Percentiles rank a stretch among this genome's conserved stretches.
These are phyloP conservation scores for Odontocerum albicorne DNA, from an alignment of 2,888 invertebrate genomes.

Conservation along the genomic window DNA sequence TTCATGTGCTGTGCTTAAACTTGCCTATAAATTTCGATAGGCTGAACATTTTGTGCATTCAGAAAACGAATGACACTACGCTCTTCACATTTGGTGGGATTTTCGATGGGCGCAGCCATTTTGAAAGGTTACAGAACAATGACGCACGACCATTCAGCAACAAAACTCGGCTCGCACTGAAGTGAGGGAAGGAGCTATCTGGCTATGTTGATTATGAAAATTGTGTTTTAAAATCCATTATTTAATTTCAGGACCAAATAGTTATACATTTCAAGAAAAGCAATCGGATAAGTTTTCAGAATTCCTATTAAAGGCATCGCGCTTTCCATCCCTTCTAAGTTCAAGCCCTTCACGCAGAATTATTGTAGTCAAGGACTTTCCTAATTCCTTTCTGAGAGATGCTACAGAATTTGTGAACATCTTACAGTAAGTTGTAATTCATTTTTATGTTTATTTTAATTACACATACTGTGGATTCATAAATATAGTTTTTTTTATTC, in stretches of 20 bases:
- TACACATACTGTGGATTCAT: background rate
- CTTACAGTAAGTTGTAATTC: constrained; percentile 65
- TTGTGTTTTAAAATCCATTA: no score
- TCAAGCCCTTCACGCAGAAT: constrained; percentile 57
- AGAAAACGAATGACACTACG: no score
- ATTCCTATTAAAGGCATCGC: constrained; percentile 76
- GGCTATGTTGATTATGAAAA: no score
- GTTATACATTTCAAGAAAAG: constrained; percentile 43
- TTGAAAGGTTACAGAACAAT: no score
- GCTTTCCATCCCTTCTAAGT: constrained; percentile 67
- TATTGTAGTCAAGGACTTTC: constrained; percentile 79
- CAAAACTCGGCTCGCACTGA: no score
- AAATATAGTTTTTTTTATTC: constrained; percentile 43
- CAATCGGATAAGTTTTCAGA: constrained; percentile 74
- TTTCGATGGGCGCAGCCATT: no score
- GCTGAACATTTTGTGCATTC: no score
- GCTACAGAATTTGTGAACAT: constrained; percentile 65
- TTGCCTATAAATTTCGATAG: no score
- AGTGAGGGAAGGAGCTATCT: no score
- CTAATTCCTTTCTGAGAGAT: constrained; percentile 72
- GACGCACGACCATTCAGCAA: no score
- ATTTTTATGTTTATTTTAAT: constrained; percentile 14
- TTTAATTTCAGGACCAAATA: constrained; percentile 24
- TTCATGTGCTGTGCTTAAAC: no score
- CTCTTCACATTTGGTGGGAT: no score